Evolutionary conservation across 2,113 vertebrate species (phyloP).

Genomic region (Crotalus tigris): DNA sequence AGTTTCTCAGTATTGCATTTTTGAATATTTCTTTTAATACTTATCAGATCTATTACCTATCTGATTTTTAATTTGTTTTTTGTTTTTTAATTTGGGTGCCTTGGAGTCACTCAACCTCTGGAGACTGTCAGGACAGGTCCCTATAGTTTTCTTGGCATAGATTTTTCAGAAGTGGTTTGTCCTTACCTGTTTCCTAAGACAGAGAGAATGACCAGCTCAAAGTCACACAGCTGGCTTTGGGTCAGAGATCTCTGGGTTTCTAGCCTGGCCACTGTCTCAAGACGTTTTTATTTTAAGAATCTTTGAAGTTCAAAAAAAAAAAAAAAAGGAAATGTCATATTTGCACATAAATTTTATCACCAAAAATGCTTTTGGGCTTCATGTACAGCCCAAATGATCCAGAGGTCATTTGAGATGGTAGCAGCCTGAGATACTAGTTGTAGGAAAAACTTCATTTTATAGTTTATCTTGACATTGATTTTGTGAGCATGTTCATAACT

Average conservation of each 20-base stretch:
- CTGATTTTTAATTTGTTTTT: not conserved
- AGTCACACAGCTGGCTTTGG: not conserved
- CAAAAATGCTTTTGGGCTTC: not conserved
- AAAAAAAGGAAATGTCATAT: not conserved
- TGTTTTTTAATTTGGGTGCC: not conserved
- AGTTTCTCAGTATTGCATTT: not conserved
- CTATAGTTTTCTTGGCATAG: not conserved
- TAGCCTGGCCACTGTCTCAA: not conserved
- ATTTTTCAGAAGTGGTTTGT: not conserved
- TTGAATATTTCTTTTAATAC: not conserved
- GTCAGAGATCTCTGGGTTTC: not conserved
- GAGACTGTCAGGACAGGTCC: not conserved
- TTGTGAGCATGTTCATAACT: not conserved
- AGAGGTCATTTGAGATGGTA: not conserved
- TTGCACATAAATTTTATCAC: not conserved
- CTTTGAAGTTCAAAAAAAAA: not conserved
- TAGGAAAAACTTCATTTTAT: not conserved
- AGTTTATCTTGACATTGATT: not conserved
- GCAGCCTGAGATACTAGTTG: not conserved
- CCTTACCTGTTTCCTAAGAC: not conserved
- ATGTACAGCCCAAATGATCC: not conserved
- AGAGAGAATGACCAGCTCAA: not conserved
- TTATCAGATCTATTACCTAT: not conserved
- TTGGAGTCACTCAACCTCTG: not conserved
- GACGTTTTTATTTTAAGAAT: not conserved